Evolutionary conservation across 2,113 vertebrate species (phyloP), one percentile per base, ranked within the genome.

Genomic region (Gnathonemus longibarbis): DNA sequence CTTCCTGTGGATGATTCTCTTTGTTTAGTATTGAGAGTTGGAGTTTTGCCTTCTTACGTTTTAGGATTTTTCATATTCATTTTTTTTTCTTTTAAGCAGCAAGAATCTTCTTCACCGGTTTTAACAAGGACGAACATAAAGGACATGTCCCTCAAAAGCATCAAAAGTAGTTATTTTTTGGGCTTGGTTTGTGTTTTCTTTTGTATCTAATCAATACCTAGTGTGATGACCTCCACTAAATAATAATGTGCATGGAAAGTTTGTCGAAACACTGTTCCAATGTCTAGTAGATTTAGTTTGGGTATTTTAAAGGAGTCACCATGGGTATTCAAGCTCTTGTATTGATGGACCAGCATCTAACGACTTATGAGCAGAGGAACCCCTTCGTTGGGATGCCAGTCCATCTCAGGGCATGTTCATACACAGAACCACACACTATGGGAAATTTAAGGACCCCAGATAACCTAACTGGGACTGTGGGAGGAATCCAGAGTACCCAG

Each of bases 101-200:
- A 52, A 87, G 49, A 87, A 53, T 87, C 49, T 3, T 19, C 85
- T 87, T 87, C 85, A 87, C 45, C 24, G 4, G 31, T 87, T 53
- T 87, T 87, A 56, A 39, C 48, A 27, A 56, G 85, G 85, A 87
- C 39, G 85, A 56, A 15, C 85, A 53, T 87, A 87, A 87, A 87
- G 49, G 50, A 87, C 50, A 50, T 39, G 50, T 35, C 49, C 85
- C 27, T 53, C 45, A 87, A 48, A 48, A 87, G 15, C 50, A 87
- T 50, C 84, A 52, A 11, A 86, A 86, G 84, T 86, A 86, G 50
- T 87, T 87, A 39, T 52, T 50, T 87, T 50, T 87, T 87, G 46
- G 45, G 27, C 45, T 53, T 53, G 27, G 49, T 87, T 87, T 45
- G 80, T n/a, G 24, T 87, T 53, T 56, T 53, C 85, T 53, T 86